Percentiles rank a stretch among this genome's conserved stretches.
These are phyloP conservation scores for Cephus sareptanus DNA, from an alignment of 2,888 invertebrate species.

Conservation along the genomic window DNA sequence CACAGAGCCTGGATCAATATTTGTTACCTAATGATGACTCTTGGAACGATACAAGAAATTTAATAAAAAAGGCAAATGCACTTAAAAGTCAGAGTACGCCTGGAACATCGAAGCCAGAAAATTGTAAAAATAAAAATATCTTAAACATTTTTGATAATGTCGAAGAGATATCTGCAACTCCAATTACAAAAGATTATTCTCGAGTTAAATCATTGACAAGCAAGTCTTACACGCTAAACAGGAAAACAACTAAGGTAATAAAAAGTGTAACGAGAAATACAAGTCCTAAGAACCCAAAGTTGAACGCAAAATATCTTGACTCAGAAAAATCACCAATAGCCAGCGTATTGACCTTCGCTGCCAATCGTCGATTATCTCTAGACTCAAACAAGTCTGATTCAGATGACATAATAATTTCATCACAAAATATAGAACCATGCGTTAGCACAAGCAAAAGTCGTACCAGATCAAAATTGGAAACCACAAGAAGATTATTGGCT, in stretches of 20 bases:
- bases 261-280: conserved; percentile 6
- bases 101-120: not conserved
- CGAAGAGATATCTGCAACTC: conserved; percentile 15
- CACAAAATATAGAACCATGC: conserved; percentile 35
- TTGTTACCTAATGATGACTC: conserved; percentile 38
- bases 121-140: not conserved
- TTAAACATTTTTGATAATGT: not conserved
- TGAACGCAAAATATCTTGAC: conserved; percentile 21
- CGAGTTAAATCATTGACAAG: conserved; percentile 25
- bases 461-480: conserved; percentile 30
- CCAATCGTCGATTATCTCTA: conserved; percentile 35
- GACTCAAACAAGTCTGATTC: conserved; percentile 54
- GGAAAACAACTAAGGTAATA: conserved; percentile 16
- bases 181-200: conserved; percentile 1
- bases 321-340: conserved; percentile 37
- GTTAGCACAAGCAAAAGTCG: conserved; percentile 27
- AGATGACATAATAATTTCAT: conserved; percentile 50
- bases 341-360: conserved; percentile 33
- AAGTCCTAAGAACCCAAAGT: conserved; percentile 27
- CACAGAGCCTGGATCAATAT: not conserved
- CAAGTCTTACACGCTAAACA: conserved; percentile 12
- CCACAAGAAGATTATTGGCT: conserved; percentile 22
- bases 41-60: conserved; percentile 42
- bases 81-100: conserved; percentile 17
- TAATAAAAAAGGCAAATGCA: conserved; percentile 19